Base-by-base conservation (phyloP, 2,113 vertebrate genomes). In the Pelmatolapia mariae region DNA sequence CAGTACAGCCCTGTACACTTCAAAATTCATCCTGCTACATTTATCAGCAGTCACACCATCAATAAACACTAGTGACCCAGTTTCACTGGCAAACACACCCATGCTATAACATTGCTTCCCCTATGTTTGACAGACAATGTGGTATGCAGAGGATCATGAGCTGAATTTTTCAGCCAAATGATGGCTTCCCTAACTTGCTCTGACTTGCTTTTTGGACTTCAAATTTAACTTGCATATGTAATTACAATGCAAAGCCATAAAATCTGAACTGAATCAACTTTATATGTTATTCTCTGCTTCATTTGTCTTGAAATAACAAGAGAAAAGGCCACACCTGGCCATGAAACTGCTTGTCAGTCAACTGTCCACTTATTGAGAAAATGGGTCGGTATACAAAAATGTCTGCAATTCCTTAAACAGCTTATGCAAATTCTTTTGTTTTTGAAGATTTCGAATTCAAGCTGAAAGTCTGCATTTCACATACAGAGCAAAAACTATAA, bases 171-270 rank as follows among this genome's bases (percentile, higher is more conserved):
- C 36, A 71, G n/a, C 12, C 36, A 16, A 71, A 71, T 16, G n/a
- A 71, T 22, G 66, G 12, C 8, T 43, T 71, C 66, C n/a, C 8
- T 5, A 8, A 43, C 66, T 38, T 71, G n/a, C 36, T 71, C 36
- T 71, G 12, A 71, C 36, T 40, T 71, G 61, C 36, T 43, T 43
- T 43, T 43, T 71, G 66, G 66, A 43, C 7, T n/a, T 73, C 16
- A 16, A 10, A 45, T 73, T 0, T 73, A 73, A 43, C 33, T n/a
- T 66, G 6, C n/a, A n/a, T 0, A 13, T 38, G 7, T 38, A 73
- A 16, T 71, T 71, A 2, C 5, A 10, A 24, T 24, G 36, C 11
- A 68, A 22, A 68, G 4, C 0, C 4, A 68, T 68, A 68, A 40
- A 68, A 40, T 68, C 33, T 15, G 36, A 71, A 24, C 66, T 71